Evolutionary conservation across 2,888 invertebrate species (phyloP).

Genomic region (Scotopteryx bipunctaria): DNA sequence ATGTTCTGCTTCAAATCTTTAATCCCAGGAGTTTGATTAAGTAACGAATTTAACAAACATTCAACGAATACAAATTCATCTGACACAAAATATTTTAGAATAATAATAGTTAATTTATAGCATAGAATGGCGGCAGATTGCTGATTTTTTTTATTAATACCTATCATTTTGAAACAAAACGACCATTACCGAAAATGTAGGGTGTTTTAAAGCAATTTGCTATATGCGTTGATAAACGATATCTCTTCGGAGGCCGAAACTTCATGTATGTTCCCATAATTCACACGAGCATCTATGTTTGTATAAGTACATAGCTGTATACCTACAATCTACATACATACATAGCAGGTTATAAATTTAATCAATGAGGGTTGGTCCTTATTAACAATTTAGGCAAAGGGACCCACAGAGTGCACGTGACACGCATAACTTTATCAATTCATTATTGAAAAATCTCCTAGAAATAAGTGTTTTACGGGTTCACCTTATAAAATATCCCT

Average conservation of each 20-base stretch:
- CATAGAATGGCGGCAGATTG: no score
- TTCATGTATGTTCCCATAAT: background rate
- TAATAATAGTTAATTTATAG: no score
- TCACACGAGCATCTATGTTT: background rate
- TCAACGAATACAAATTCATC: no score
- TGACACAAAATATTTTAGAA: no score
- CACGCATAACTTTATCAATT: background rate
- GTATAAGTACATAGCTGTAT: no score
- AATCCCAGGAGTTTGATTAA: no score
- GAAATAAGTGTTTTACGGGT: background rate
- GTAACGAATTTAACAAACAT: no score
- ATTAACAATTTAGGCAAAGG: conserved; percentile 2
- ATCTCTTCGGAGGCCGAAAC: background rate
- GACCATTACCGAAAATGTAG: conserved; percentile 18
- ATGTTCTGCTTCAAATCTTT: no score
- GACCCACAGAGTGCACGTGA: background rate
- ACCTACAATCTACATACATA: background rate
- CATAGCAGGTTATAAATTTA: background rate
- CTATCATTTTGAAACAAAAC: no score
- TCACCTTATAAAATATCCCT: background rate
- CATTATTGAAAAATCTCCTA: background rate
- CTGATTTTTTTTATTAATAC: no score
- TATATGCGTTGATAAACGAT: conserved; percentile 3
- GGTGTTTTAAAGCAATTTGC: conserved; percentile 4
- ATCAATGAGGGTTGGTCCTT: conserved; percentile 4